Conservation (phyloP, 1,140 invertebrate species). For the Helicoverpa armigera region DNA sequence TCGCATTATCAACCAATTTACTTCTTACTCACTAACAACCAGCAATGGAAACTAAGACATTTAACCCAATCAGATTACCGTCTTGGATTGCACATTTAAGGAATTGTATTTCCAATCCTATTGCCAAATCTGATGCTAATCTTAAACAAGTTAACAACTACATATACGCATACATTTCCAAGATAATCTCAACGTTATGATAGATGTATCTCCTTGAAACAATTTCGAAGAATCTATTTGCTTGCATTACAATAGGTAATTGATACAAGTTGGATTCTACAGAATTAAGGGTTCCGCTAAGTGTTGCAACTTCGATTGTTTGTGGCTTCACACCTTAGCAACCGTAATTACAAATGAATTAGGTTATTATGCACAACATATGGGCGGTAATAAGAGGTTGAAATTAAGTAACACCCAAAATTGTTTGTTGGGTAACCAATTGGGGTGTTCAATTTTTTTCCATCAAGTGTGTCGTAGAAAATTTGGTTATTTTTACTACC, state of each 20-base stretch:
- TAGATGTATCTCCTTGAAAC: slow-evolving; percentile 41
- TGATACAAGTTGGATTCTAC: slow-evolving; percentile 52
- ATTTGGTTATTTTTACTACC: no score
- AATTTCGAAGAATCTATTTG: slow-evolving; percentile 38
- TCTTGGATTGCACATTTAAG: neutral
- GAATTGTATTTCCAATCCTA: neutral
- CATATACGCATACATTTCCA: neutral
- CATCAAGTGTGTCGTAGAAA: no score
- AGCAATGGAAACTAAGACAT: neutral
- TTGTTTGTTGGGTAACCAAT: neutral
- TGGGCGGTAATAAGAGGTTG: neutral
- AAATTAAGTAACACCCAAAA: slow-evolving; percentile 8
- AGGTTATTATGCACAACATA: slow-evolving; percentile 12
- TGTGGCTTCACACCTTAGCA: slow-evolving; percentile 54
- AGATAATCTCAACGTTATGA: slow-evolving; percentile 20
- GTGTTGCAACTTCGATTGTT: slow-evolving; percentile 56
- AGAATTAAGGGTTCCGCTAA: slow-evolving; percentile 52
- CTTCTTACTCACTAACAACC: neutral
- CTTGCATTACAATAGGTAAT: slow-evolving; percentile 53
- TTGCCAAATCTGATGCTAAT: slow-evolving; percentile 1
- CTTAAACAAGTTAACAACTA: slow-evolving; percentile 5
- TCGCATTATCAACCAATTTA: neutral
- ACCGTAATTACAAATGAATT: slow-evolving; percentile 46
- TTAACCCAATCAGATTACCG: neutral
- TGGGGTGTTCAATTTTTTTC: neutral